phyloP scores from a whole-genome alignment of 92 coral and sea anemone genomes.

The Pocillopora grandis region DNA sequence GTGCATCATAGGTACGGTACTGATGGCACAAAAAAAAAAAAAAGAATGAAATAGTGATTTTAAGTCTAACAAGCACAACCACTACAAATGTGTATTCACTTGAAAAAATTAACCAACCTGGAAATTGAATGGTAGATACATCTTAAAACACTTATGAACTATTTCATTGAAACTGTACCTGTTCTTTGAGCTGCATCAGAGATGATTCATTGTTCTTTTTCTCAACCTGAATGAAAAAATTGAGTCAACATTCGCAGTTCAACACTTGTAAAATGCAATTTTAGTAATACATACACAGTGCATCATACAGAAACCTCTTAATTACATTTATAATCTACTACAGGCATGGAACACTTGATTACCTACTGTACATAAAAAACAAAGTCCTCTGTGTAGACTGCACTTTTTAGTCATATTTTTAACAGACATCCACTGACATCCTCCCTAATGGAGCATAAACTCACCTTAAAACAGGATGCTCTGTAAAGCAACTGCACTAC shows the following conservation, averaged over 20 bases:
- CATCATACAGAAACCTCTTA: neutral
- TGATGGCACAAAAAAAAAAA: constrained; percentile 9
- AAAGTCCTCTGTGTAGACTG: too few species aligned
- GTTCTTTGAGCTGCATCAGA: constrained; percentile 97
- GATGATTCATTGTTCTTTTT: constrained; percentile 96
- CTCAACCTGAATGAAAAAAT: constrained; percentile 53
- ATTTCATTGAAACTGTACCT: constrained; percentile 43
- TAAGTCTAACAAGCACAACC: too few species aligned
- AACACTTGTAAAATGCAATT: neutral
- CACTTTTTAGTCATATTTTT: too few species aligned
- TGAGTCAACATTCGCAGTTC: neutral
- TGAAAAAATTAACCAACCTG: too few species aligned
- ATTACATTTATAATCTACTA: too few species aligned
- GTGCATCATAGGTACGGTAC: constrained; percentile 89
- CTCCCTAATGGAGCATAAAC: neutral
- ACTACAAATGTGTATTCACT: too few species aligned
- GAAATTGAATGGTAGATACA: neutral
- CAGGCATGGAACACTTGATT: too few species aligned
- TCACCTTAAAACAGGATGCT: constrained; percentile 90
- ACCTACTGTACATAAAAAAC: too few species aligned
- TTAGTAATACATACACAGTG: neutral
- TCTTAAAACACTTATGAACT: neutral
- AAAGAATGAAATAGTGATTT: too few species aligned
- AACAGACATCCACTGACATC: too few species aligned
- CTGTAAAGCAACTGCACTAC: constrained; percentile 88